A percentile compares a stretch with the other conserved stretches of the same genome.
Conservation (phyloP, 2,888 invertebrate genomes). For the Phyllotreta cruciferae region DNA sequence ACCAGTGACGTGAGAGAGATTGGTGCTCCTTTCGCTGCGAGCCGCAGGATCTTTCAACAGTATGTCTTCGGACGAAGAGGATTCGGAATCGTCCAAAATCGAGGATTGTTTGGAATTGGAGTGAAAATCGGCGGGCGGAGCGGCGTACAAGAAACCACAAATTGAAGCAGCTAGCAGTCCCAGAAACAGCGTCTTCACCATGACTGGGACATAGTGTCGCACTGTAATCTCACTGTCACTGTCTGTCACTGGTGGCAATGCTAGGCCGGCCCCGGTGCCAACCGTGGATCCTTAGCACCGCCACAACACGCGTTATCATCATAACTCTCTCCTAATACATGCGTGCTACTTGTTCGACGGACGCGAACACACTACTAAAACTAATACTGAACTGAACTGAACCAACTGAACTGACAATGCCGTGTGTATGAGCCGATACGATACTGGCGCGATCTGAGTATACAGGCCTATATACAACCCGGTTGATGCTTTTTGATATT, state of each 20-base stretch:
- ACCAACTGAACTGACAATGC: slow-evolving; percentile 60
- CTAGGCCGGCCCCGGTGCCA: slow-evolving; percentile 43
- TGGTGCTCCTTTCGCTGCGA: slow-evolving; percentile 77
- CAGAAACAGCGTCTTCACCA: slow-evolving; percentile 61
- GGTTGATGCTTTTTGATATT: slow-evolving; percentile 30
- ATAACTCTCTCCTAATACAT: slow-evolving; percentile 54
- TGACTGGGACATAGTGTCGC: slow-evolving; percentile 61
- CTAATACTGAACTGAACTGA: slow-evolving; percentile 33
- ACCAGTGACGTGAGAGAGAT: slow-evolving; percentile 81
- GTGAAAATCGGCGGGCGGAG: slow-evolving; percentile 52
- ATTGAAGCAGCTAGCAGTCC: slow-evolving; percentile 60
- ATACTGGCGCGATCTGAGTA: slow-evolving; percentile 39
- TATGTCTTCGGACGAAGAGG: slow-evolving; percentile 29
- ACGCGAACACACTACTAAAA: slow-evolving; percentile 58
- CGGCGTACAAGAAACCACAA: slow-evolving; percentile 58
- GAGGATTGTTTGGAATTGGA: slow-evolving; percentile 33
- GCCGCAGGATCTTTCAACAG: slow-evolving; percentile 53
- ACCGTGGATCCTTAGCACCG: slow-evolving; percentile 38
- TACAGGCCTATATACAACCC: slow-evolving; percentile 29
- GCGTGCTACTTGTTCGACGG: slow-evolving; percentile 62
- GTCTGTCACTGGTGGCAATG: slow-evolving; percentile 47
- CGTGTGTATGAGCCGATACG: slow-evolving; percentile 52
- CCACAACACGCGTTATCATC: slow-evolving; percentile 53
- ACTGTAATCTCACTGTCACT: slow-evolving; percentile 54
- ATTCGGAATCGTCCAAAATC: slow-evolving; percentile 36